phyloP scores from a whole-genome alignment of 1,140 invertebrate genomes.

The Zaprionus kolodkinae region DNA sequence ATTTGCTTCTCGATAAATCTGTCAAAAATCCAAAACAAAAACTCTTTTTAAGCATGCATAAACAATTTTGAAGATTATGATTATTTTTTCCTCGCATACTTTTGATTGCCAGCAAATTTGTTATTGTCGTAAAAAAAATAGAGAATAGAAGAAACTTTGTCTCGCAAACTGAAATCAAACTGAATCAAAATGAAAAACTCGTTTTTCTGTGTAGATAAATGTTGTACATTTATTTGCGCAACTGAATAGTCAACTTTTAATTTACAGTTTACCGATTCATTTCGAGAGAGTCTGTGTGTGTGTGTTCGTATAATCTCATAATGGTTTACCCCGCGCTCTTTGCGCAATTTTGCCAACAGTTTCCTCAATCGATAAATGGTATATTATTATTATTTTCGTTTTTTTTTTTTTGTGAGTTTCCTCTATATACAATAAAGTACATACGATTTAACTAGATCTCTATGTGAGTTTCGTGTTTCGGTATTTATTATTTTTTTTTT shows the following conservation, averaged over 20 bases:
- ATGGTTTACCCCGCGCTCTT: not conserved
- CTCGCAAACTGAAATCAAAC: slow-evolving; percentile 19
- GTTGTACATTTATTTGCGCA: slow-evolving; percentile 62
- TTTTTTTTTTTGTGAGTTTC: not conserved
- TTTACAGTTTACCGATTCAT: slow-evolving; percentile 60
- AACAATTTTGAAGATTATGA: not conserved
- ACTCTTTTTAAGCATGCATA: not conserved
- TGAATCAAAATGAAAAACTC: slow-evolving; percentile 30
- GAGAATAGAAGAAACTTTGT: slow-evolving; percentile 20
- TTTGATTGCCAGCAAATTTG: slow-evolving; percentile 31
- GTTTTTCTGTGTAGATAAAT: slow-evolving; percentile 43
- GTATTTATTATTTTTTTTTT: slow-evolving; percentile 37
- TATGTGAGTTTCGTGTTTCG: slow-evolving; percentile 7
- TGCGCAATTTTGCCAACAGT: slow-evolving; percentile 12
- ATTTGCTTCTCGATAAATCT: not conserved
- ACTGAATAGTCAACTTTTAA: slow-evolving; percentile 54
- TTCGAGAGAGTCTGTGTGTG: slow-evolving; percentile 32
- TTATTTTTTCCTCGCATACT: not conserved
- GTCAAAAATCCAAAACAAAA: not conserved
- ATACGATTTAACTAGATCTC: slow-evolving; percentile 12
- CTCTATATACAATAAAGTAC: slow-evolving; percentile 36
- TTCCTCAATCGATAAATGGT: slow-evolving; percentile 10
- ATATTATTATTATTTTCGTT: not conserved
- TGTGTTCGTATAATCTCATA: slow-evolving; percentile 9
- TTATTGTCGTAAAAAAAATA: not conserved